Conservation (phyloP, 2,888 invertebrate species). For the Pelosia muscerda region DNA sequence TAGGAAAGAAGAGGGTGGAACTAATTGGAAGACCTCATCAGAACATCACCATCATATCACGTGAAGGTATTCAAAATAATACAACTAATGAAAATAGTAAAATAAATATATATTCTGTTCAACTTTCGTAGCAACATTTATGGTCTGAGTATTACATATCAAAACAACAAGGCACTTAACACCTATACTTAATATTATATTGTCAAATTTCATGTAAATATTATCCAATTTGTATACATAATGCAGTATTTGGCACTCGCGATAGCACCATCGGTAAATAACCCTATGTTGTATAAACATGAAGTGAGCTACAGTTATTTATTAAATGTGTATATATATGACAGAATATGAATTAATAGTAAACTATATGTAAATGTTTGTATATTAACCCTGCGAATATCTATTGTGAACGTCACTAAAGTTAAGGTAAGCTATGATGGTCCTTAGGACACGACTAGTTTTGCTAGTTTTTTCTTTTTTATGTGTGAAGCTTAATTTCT, state of each 20-base stretch:
- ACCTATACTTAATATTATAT: constrained; percentile 52
- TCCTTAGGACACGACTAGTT: no score
- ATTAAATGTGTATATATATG: no score
- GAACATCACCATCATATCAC: no score
- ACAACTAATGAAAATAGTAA: constrained; percentile 86
- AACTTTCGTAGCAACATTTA: constrained; percentile 81
- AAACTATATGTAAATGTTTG: no score
- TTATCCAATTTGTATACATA: constrained; percentile 43
- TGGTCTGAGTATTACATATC: constrained; percentile 75
- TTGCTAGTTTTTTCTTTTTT: no score
- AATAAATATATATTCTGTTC: constrained; percentile 84
- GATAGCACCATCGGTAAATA: constrained; percentile 48
- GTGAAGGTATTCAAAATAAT: constrained; percentile 61
- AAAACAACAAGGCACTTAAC: constrained; percentile 78
- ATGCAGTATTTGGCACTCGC: constrained; percentile 55
- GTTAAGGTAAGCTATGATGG: no score
- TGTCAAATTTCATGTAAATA: constrained; percentile 51
- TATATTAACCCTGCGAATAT: no score
- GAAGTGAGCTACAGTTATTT: constrained; percentile 44
- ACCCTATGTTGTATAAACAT: constrained; percentile 47
- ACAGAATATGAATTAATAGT: no score
- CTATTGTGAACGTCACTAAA: no score
- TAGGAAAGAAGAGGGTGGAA: no score
- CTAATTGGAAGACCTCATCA: no score
- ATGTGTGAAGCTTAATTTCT: no score